Evolutionary conservation across 2,888 invertebrate species (phyloP), one percentile per base, ranked within the genome.

Genomic region (Drosophila diplacantha): DNA sequence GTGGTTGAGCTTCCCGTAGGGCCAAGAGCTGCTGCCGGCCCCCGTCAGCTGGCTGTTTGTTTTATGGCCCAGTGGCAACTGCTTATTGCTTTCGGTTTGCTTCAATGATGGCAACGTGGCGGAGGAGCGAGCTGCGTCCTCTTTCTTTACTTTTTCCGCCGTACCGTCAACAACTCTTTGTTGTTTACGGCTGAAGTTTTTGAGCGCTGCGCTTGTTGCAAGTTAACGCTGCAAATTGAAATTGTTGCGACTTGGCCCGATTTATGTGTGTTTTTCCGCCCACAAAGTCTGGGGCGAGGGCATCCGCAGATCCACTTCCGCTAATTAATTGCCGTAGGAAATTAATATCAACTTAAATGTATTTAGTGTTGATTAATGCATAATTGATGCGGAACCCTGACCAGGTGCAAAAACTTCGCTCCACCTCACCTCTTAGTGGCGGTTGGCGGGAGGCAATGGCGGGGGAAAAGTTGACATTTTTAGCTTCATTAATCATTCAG

Each of bases 31-130:
- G 12, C 29, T 51, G 20, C 51, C 14, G 46, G 16, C 29, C 29
- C 29, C 31, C 26, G 16, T 26, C 46, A 16, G 29, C 61, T 53
- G 56, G 55, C 55, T 65, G 76, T 71, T 79, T 79, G 82, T 75
- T 81, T 78, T 79, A 81, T 81, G 69, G 73, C 65, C 47, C 61
- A 69, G 67, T 69, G 69, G 74, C 82, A 73, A 71, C 71, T 75
- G 79, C 75, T 81, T 83, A 83, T 81, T 81, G 80, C 83, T 74
- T 69, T 72, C 83, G 71, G 61, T 82, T 80, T 80, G 83, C 74
- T 80, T 73, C 81, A 78, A 75, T 81, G 81, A 69, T 79, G 76
- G 79, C 81, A 69, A 64, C 73, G 69, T 71, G 69, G 47, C 37
- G 12, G 22, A 41, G 49, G 29, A 34, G 43, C 49, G 14, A 24